phyloP scores from a whole-genome alignment of 2,113 vertebrate species.

The Copsychus sechellarum region DNA sequence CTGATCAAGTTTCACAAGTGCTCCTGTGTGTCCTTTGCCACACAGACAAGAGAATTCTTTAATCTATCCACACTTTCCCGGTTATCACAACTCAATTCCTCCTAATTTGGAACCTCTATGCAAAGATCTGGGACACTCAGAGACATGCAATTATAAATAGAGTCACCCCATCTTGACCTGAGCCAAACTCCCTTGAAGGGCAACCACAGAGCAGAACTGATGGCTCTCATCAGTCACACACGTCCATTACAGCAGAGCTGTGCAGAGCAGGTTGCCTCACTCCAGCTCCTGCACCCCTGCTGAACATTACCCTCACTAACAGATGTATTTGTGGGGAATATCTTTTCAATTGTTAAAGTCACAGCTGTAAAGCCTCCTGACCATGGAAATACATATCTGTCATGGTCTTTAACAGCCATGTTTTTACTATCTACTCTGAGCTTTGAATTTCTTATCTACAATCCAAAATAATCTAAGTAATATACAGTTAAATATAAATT shows the following conservation, averaged over 20 bases:
- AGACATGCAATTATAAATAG: background rate
- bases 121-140: background rate
- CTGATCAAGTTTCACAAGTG: background rate
- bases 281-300: background rate
- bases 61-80: background rate
- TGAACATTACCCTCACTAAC: background rate
- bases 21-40: background rate
- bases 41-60: accelerated
- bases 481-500: background rate
- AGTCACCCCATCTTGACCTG: background rate
- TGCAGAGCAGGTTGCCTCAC: background rate
- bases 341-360: background rate
- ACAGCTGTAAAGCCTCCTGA: background rate
- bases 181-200: background rate
- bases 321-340: background rate
- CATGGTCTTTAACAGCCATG: background rate
- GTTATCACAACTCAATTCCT: background rate
- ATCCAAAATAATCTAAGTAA: background rate
- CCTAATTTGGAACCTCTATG: background rate
- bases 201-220: background rate
- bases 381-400: background rate
- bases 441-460: background rate
- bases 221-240: background rate
- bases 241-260: accelerated
- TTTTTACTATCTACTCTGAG: background rate